Percentiles rank a stretch among this genome's conserved stretches.
Conservation (phyloP, 2,888 invertebrate genomes). For the Leptinotarsa peninsularis region DNA sequence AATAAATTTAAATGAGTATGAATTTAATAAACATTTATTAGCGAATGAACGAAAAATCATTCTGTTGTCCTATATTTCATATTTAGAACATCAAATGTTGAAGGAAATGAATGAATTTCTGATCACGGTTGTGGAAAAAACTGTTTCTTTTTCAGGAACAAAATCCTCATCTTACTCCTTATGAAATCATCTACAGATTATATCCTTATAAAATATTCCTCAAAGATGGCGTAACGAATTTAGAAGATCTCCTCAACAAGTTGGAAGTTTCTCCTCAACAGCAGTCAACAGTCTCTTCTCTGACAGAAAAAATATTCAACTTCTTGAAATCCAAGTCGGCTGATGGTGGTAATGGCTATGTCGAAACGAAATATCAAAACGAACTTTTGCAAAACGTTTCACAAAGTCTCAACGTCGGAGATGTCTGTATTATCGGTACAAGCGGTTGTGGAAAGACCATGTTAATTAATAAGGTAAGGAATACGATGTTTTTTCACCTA, state of each 20-base stretch:
- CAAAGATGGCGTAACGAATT: constrained; percentile 79
- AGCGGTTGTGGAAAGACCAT: constrained; percentile 94
- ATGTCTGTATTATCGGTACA: constrained; percentile 89
- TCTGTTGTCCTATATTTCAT: too few relatives aligned
- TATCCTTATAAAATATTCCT: constrained; percentile 89
- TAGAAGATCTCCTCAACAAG: constrained; percentile 77
- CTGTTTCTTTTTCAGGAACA: constrained; percentile 71
- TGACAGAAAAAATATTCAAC: constrained; percentile 30
- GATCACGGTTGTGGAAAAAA: neutral
- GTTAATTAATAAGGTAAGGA: constrained; percentile 76
- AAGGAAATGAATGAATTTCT: too few relatives aligned
- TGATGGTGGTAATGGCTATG: constrained; percentile 60
- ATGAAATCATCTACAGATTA: constrained; percentile 78
- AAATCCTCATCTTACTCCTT: constrained; percentile 75
- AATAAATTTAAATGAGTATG: neutral
- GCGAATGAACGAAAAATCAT: too few relatives aligned
- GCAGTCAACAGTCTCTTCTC: constrained; percentile 32
- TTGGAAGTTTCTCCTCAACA: constrained; percentile 67
- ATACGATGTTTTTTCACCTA: neutral
- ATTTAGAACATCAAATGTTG: too few relatives aligned
- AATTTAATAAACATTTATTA: neutral
- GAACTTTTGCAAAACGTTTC: constrained; percentile 81
- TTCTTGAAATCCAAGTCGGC: constrained; percentile 25
- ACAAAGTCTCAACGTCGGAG: constrained; percentile 82
- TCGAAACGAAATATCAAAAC: constrained; percentile 85